phyloP scores from a whole-genome alignment of 1,140 invertebrate genomes.

The Cylas formicarius region DNA sequence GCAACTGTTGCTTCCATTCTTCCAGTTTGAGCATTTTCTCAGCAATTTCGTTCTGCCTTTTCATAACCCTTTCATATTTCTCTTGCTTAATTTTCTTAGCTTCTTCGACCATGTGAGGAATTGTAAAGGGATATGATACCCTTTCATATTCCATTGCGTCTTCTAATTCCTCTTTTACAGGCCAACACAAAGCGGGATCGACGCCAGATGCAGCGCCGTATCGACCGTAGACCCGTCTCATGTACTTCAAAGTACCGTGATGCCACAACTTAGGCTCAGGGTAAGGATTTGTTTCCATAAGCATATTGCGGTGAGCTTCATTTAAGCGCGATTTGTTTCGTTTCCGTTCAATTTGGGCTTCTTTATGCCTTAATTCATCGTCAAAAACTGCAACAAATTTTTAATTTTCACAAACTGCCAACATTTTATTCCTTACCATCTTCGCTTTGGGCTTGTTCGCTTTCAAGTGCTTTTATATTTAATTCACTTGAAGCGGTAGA shows the following conservation, averaged over 20 bases:
- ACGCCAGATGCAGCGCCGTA: conserved; percentile 49
- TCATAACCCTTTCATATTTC: conserved; percentile 36
- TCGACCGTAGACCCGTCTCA: conserved; percentile 49
- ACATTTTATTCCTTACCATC: conserved; percentile 1
- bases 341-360: conserved; percentile 41
- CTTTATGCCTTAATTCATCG: conserved; percentile 29
- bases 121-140: conserved; percentile 49
- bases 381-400: conserved; percentile 29
- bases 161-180: conserved; percentile 48
- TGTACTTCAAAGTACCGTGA: conserved; percentile 53
- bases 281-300: conserved; percentile 48
- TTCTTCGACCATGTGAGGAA: conserved; percentile 53
- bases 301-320: conserved; percentile 47
- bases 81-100: conserved; percentile 42
- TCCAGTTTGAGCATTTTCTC: conserved; percentile 56
- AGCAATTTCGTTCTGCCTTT: conserved; percentile 52
- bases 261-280: conserved; percentile 39
- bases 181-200: conserved; percentile 51
- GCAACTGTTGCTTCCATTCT: conserved; percentile 58
- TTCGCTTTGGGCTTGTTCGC: conserved; percentile 2
- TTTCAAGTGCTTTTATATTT: conserved; percentile 30
- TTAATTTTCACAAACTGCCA: conserved; percentile 1
- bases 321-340: conserved; percentile 55
- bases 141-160: conserved; percentile 54
- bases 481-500: background rate